Evolutionary conservation across 2,888 invertebrate genomes (phyloP).

Genomic region (Anodontia alba): DNA sequence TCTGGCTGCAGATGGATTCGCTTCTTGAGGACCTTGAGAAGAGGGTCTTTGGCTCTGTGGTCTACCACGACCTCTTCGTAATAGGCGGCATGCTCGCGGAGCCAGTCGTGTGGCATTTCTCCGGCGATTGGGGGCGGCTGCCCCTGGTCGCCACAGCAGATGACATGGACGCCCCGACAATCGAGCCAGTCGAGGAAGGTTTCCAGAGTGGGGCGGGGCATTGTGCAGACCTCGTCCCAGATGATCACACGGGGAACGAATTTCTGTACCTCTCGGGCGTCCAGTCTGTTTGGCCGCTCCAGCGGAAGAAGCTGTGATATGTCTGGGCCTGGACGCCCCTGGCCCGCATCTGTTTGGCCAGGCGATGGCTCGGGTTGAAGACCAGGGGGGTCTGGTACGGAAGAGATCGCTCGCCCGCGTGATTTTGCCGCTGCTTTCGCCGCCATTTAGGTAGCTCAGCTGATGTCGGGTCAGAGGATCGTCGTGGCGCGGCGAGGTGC

Average conservation of each 20-base stretch:
- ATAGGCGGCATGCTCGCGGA: too few species aligned
- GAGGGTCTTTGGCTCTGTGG: too few species aligned
- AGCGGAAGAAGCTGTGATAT: too few species aligned
- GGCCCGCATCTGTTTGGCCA: not conserved
- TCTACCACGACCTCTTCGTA: too few species aligned
- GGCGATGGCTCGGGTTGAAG: not conserved
- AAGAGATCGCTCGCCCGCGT: constrained; percentile 5
- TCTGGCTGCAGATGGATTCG: not conserved
- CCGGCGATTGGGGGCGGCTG: too few species aligned
- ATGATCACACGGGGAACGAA: too few species aligned
- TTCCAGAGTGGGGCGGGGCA: too few species aligned
- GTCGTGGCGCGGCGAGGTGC: not conserved
- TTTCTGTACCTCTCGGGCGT: not conserved
- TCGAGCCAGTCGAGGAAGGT: not conserved
- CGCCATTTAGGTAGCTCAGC: not conserved
- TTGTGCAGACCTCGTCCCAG: too few species aligned
- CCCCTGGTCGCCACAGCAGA: constrained; percentile 14
- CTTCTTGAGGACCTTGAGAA: not conserved
- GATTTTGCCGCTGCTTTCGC: constrained; percentile 13
- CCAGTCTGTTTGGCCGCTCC: too few species aligned
- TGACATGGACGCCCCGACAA: not conserved
- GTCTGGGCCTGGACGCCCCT: not conserved
- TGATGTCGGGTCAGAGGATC: not conserved
- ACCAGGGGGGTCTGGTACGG: constrained; percentile 4
- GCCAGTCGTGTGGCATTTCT: too few species aligned